These are phyloP conservation scores for Corbicula japonica DNA, from an alignment of 2,888 invertebrate species.

Conservation along the genomic window DNA sequence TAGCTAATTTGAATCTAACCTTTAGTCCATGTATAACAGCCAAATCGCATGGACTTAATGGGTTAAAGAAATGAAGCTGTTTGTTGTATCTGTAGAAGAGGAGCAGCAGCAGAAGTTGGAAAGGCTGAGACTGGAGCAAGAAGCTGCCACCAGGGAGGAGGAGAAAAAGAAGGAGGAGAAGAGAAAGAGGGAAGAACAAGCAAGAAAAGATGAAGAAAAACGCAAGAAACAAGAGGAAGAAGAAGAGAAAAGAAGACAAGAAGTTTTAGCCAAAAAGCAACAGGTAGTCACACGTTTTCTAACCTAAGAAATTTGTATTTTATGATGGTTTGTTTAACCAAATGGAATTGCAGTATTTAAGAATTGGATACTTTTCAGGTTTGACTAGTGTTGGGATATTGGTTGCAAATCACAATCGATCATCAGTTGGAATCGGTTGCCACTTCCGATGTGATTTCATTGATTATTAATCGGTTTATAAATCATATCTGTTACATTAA, in stretches of 20 bases:
- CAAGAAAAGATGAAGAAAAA: constrained; percentile 13
- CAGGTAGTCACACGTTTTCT: constrained; percentile 27
- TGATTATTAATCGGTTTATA: no score
- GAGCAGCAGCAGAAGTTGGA: constrained; percentile 19
- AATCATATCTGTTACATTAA: no score
- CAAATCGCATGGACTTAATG: no score
- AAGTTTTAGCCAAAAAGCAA: constrained; percentile 33
- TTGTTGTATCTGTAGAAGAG: neutral
- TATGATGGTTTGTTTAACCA: neutral
- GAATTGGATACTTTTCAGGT: no score
- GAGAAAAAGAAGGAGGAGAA: constrained; percentile 45
- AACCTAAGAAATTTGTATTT: neutral
- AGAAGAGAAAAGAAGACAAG: constrained; percentile 38
- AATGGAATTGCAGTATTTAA: no score
- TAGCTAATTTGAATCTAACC: no score
- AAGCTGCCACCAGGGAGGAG: constrained; percentile 9
- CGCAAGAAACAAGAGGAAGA: constrained; percentile 35
- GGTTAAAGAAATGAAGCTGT: neutral
- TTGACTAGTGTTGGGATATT: no score
- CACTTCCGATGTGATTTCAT: no score
- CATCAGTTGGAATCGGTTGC: no score
- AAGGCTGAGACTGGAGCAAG: constrained; percentile 46
- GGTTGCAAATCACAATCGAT: no score
- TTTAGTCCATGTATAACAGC: no score
- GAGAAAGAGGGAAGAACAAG: constrained; percentile 33